Evolutionary conservation across 2,888 invertebrate species (phyloP), one percentile per base, ranked within the genome.

Genomic region (Dilophus febrilis): DNA sequence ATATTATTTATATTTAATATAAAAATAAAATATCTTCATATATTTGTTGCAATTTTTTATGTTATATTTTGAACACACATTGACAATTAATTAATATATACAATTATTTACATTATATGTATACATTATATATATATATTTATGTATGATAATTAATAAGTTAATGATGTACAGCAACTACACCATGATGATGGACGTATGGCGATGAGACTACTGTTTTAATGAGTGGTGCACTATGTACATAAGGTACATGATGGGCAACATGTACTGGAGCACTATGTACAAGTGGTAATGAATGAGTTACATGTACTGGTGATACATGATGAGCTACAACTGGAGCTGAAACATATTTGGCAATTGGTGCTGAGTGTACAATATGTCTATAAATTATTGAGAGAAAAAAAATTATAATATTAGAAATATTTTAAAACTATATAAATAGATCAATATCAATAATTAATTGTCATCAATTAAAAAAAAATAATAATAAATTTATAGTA

Each of bases 201-300:
- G 43, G 44, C 36, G 56, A 51, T 10, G 51, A 47, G 11, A 46
- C 46, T 31, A 59, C 46, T 27, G 56, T 51, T 49, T 53, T 57
- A 18, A 58, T 57, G 18, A 58, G 50, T 29, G 65, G 52, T 12
- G 52, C 53, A 40, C 67, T 65, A 41, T 68, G 67, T 49, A 62
- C 59, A 44, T 40, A 18, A 37, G 42, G 39, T 12, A 34, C 40
- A 4, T 12, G 33, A 28, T 32, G 26, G n/a, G 12, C 29, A 16
- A 34, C 37, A 42, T 28, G 17, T 31, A 34, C 12, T 38, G 41
- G 41, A 6, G 36, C 38, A 32, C 40, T 37, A 29, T 45, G 17
- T 41, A 42, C 64, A 58, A 53, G 48, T 40, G 61, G 60, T 38
- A 63, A 55, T 10, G 64, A 55, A 37, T 58, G 57, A 14, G 65